Evolutionary conservation across 2,888 invertebrate species (phyloP).

Genomic region (Germaria angustata): DNA sequence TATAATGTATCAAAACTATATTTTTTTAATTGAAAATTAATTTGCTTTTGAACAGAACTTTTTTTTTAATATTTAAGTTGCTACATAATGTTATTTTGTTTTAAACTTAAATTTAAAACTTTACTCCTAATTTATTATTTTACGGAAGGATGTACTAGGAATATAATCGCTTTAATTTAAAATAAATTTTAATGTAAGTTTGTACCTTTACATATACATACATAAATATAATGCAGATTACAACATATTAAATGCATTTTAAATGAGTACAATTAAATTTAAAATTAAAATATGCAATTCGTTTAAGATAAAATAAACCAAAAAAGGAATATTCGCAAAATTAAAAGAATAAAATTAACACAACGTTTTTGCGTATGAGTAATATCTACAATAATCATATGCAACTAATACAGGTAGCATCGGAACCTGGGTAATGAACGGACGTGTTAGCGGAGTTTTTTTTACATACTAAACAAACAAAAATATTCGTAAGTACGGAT

Average conservation of each 20-base stretch:
- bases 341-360: not conserved
- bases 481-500: too few species aligned
- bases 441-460: too few species aligned
- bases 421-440: too few species aligned
- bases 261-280: conserved; percentile 55
- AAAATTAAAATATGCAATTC: conserved; percentile 39
- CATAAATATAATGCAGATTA: not conserved
- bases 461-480: too few species aligned
- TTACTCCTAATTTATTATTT: conserved; percentile 47
- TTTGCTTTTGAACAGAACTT: too few species aligned
- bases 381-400: too few species aligned
- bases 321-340: not conserved
- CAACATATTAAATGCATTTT: conserved; percentile 22
- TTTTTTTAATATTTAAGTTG: too few species aligned
- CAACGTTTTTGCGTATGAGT: not conserved
- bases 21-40: too few species aligned
- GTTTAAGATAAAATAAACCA: not conserved
- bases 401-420: too few species aligned
- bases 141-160: conserved; percentile 56
- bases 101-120: conserved; percentile 24
- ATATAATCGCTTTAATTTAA: conserved; percentile 57
- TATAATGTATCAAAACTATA: too few species aligned
- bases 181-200: conserved; percentile 51
- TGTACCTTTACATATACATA: too few species aligned
- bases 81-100: too few species aligned